Evolutionary conservation across 2,113 vertebrate species (phyloP).

Genomic region (Ailuropoda melanoleuca): DNA sequence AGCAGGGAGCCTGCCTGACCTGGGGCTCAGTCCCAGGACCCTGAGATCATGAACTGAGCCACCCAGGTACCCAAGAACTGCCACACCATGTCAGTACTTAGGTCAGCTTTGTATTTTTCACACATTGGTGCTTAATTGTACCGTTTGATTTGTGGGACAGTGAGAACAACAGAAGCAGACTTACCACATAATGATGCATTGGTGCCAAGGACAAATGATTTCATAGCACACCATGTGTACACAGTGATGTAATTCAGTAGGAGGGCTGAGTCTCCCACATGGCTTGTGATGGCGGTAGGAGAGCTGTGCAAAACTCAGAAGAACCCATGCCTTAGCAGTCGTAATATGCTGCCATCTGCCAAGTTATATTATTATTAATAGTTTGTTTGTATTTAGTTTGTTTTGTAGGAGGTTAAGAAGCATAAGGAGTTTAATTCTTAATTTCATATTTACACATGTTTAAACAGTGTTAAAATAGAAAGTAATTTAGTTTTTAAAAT

Average conservation of each 20-base stretch:
- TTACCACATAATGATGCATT: conserved; percentile 4
- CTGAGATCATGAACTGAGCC: neutral
- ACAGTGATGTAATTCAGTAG: neutral
- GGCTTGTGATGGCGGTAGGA: neutral
- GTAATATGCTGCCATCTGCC: conserved; percentile 32
- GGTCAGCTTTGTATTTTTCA: neutral
- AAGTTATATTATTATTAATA: conserved; percentile 17
- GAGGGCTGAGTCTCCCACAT: neutral
- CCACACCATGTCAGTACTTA: neutral
- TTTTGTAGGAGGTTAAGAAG: neutral
- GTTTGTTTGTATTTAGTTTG: conserved; percentile 39
- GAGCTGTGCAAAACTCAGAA: neutral
- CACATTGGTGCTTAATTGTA: neutral
- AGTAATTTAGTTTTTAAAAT: conserved; percentile 16
- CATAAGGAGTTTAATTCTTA: conserved; percentile 14
- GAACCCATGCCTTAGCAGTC: neutral
- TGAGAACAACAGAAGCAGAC: conserved; percentile 7
- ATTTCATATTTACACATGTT: conserved; percentile 51
- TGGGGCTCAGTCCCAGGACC: neutral
- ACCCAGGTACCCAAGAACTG: neutral
- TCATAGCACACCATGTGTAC: neutral
- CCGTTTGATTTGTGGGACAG: conserved; percentile 33
- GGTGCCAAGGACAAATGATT: neutral
- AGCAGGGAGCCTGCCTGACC: too few species aligned
- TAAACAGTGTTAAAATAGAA: conserved; percentile 40